Evolutionary conservation across 1,140 invertebrate species (phyloP), one percentile per base, ranked within the genome.

Genomic region (Macrobrachium nipponense): DNA sequence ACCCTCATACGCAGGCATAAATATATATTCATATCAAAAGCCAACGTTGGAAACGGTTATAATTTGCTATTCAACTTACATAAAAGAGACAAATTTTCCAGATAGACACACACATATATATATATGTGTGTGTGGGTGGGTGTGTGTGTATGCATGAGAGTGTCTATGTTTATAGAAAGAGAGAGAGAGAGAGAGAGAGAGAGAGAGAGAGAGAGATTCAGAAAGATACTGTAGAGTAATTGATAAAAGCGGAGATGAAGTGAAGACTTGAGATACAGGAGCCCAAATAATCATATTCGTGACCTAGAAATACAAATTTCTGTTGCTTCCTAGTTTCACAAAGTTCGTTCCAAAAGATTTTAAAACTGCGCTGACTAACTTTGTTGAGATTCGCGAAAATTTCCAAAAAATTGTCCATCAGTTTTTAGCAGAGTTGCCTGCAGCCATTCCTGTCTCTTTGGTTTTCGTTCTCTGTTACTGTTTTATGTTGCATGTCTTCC

Each of bases 61-160:
- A 36, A 36, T 36, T 36, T 36, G 27, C 27, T 36, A 36, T 36
- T 36, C 27, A 36, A 4, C 27, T 36, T 36, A 36, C 27, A 36
- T 36, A 36, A 36, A 1, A 36, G 27, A 1, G 27, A 36, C 1
- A 36, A 72, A 58, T 51, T 73, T 51, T 70, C 18, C 72, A 60
- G 70, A 60, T 82, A 60, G 59, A 72, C 59, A 36, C 73, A 60
- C 73, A 60, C 73, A 51, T 82, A 36, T 82, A 20, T 73, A 59
- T 73, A 60, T 73, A 23, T 61, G 58, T 60, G 23, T 73, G 14
- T 73, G 20, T 70, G 51, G 8, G 44, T 81, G 44, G 70, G n/a
- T 81, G 43, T 81, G 64, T 81, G 43, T 80, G 23, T 80, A 23
- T 62, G 61, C 62, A 23, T 80, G 61, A 62, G 61, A 62, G 61